Base-by-base conservation (phyloP, 1,140 invertebrate genomes). In the Spodoptera frugiperda region DNA sequence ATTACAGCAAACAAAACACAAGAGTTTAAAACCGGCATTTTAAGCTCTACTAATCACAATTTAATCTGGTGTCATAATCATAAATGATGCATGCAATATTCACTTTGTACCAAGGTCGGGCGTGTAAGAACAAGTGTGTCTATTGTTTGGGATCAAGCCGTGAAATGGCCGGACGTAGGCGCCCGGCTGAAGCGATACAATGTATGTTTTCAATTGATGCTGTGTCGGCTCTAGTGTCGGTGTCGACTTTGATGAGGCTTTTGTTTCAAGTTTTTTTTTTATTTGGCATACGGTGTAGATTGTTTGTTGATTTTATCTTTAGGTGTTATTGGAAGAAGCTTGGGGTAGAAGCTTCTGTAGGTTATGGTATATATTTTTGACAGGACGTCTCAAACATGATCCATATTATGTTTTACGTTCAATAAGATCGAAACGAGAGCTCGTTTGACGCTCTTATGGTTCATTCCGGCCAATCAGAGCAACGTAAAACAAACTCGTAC, bases 91-190 rank as follows among this genome's bases (percentile, higher is more conserved):
- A 46, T 63, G 12, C 63, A 67, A 67, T 17, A 48, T n/a, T n/a
- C 46, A 67, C 63, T n/a, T 25, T 6, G 44, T 8, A 15, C 17
- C 63, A 67, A 67, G 63, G 63, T 48, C 11, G 33, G 57, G n/a
- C 44, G 25, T 61, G 57, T 61, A 17, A 14, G n/a, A 61, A 61
- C 57, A 61, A 33, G 57, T 33, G 39, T 8, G n/a, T 1, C 39
- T 12, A 67, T 67, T 67, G 63, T 67, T 67, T 44, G 44, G 44
- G 44, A 14, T 12, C 63, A 48, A 15, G 48, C 63, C 63, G 63
- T 67, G 63, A 67, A 67, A 67, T 67, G 19, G 44, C 63, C 63
- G 63, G 63, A 67, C 63, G 63, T 46, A 44, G 39, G 39, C 57
- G n/a, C 14, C 59, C 39, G 59, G 3, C 59, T 25, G 14, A 51